These are phyloP conservation scores for Merluccius polli DNA, from an alignment of 2,797 vertebrate species.

Conservation along the genomic window DNA sequence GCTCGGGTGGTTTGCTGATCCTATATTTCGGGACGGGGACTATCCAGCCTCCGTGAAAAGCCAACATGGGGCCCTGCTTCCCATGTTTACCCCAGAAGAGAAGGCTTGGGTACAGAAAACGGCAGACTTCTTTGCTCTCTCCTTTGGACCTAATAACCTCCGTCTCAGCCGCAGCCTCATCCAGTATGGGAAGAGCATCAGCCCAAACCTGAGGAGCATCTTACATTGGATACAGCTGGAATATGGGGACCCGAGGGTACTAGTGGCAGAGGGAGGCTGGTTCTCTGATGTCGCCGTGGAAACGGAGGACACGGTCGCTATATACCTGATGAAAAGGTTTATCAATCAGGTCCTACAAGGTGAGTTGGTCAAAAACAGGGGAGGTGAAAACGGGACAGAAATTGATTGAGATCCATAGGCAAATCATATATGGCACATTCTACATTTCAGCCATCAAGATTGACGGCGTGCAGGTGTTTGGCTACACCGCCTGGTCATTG, in stretches of 20 bases:
- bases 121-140: slow-evolving; percentile 93
- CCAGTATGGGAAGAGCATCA: slow-evolving; percentile 77
- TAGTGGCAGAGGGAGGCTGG: slow-evolving; percentile 93
- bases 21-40: slow-evolving; percentile 86
- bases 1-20: slow-evolving; percentile 91
- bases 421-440: slow-evolving; percentile 8
- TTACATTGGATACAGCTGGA: slow-evolving; percentile 89
- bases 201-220: slow-evolving; percentile 79
- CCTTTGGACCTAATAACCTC: slow-evolving; percentile 90
- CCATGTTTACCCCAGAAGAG: slow-evolving; percentile 79
- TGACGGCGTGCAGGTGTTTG: slow-evolving; percentile 83
- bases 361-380: slow-evolving; percentile 50
- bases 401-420: not conserved
- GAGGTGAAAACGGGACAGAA: not conserved
- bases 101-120: slow-evolving; percentile 78
- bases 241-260: slow-evolving; percentile 78
- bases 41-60: slow-evolving; percentile 82
- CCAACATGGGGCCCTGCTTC: slow-evolving; percentile 65
- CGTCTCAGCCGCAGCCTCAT: slow-evolving; percentile 69
- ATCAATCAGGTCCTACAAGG: slow-evolving; percentile 91
- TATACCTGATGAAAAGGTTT: slow-evolving; percentile 92
- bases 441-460: slow-evolving; percentile 76
- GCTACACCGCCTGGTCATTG: slow-evolving; percentile 91
- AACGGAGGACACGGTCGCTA: slow-evolving; percentile 85
- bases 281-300: slow-evolving; percentile 82